phyloP scores from a whole-genome alignment of 2,888 invertebrate genomes.

The Athripsodes cinereus region DNA sequence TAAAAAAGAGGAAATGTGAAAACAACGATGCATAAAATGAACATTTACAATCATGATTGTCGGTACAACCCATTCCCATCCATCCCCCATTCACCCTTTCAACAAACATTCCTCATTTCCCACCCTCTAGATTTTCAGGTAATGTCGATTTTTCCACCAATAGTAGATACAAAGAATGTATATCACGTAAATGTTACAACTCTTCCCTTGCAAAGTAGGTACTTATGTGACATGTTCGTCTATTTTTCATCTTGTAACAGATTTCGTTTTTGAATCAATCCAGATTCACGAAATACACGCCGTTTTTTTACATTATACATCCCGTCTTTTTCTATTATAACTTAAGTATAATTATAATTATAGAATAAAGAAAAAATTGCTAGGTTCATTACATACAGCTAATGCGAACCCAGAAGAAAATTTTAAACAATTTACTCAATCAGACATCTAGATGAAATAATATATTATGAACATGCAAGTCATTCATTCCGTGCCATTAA shows the following conservation, averaged over 20 bases:
- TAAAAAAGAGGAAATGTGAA: not conserved
- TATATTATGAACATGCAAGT: no score
- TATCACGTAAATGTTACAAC: conserved; percentile 19
- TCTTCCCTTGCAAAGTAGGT: conserved; percentile 3
- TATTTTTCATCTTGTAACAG: conserved; percentile 8
- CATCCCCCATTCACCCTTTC: not conserved
- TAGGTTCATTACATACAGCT: no score
- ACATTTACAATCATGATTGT: conserved; percentile 19
- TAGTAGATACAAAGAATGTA: conserved; percentile 4
- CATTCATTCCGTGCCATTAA: no score
- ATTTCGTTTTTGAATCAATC: not conserved
- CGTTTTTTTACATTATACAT: no score
- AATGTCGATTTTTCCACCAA: conserved; percentile 19
- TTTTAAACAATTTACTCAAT: no score
- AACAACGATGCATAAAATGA: conserved; percentile 22
- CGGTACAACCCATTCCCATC: conserved; percentile 4
- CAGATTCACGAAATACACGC: conserved; percentile 10
- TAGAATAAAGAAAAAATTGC: no score
- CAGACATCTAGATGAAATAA: no score
- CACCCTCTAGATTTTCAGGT: conserved; percentile 12
- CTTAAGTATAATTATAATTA: no score
- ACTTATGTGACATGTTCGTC: not conserved
- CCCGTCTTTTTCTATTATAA: no score
- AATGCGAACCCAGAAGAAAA: no score
- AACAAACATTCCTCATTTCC: conserved; percentile 1